Conservation (phyloP, 2,113 vertebrate species). For the Actinemys pallida region DNA sequence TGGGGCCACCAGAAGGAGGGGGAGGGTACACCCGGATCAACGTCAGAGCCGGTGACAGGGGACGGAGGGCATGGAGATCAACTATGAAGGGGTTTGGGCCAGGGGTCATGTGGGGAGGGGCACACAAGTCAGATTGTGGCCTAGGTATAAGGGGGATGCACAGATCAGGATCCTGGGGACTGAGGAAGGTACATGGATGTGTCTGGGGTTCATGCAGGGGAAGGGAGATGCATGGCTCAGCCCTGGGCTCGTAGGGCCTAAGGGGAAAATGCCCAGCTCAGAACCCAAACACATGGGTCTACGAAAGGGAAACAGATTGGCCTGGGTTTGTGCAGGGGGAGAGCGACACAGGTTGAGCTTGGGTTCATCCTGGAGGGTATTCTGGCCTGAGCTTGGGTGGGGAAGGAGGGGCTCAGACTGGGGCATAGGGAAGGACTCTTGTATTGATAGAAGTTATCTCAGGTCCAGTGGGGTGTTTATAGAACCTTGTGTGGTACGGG, state of each 20-base stretch:
- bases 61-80: neutral
- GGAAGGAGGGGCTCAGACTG: neutral
- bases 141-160: neutral
- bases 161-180: neutral
- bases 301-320: neutral
- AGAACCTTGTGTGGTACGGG: rapidly evolving
- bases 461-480: neutral
- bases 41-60: neutral
- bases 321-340: neutral
- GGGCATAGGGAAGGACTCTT: neutral
- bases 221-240: neutral
- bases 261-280: neutral
- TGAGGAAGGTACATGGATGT: neutral
- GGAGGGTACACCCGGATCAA: neutral
- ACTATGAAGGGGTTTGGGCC: neutral
- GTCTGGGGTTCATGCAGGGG: too few species aligned
- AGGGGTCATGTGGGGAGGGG: neutral
- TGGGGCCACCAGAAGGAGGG: neutral
- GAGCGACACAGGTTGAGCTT: neutral
- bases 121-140: neutral
- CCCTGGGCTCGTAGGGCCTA: too few species aligned
- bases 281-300: neutral
- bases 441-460: neutral
- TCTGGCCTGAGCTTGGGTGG: neutral
- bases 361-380: neutral